Conservation (phyloP, 2,797 vertebrate genomes). For the Protosalanx chinensis region DNA sequence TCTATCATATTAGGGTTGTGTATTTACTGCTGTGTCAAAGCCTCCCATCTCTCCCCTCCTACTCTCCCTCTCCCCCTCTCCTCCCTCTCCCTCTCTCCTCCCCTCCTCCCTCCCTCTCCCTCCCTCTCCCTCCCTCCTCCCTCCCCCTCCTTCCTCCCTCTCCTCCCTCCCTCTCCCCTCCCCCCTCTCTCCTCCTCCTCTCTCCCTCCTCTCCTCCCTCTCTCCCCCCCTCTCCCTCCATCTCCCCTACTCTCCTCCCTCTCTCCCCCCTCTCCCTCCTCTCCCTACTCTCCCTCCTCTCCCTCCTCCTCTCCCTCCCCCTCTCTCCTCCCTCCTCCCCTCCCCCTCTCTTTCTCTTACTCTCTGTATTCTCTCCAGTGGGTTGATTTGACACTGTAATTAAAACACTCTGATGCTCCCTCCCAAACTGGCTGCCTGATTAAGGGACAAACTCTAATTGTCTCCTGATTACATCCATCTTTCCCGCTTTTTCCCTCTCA, state of each 20-base stretch:
- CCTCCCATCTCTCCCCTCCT: too few species aligned
- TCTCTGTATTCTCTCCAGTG: constrained; percentile 6
- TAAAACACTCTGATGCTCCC: constrained; percentile 44
- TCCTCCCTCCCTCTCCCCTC: too few species aligned
- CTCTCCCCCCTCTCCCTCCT: not conserved
- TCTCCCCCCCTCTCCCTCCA: not conserved
- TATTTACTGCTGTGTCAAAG: too few species aligned
- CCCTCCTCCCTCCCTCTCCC: too few species aligned
- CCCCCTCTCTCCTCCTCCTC: too few species aligned
- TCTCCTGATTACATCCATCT: constrained; percentile 53
- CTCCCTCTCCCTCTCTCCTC: too few species aligned
- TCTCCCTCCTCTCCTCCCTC: too few species aligned
- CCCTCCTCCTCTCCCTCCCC: not conserved
- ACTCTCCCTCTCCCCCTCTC: too few species aligned
- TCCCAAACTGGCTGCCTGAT: constrained; percentile 39
- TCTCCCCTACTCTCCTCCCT: not conserved
- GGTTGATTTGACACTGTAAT: constrained; percentile 50
- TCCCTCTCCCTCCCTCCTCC: too few species aligned
- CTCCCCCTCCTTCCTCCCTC: too few species aligned
- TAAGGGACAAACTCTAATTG: constrained; percentile 57
- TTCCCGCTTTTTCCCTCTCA: constrained; percentile 39
- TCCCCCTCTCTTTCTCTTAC: not conserved
- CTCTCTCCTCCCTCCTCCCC: not conserved
- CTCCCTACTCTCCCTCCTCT: not conserved
- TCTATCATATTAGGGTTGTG: too few species aligned